Conservation (phyloP, 2,888 invertebrate genomes). For the Lamellibrachia columna region DNA sequence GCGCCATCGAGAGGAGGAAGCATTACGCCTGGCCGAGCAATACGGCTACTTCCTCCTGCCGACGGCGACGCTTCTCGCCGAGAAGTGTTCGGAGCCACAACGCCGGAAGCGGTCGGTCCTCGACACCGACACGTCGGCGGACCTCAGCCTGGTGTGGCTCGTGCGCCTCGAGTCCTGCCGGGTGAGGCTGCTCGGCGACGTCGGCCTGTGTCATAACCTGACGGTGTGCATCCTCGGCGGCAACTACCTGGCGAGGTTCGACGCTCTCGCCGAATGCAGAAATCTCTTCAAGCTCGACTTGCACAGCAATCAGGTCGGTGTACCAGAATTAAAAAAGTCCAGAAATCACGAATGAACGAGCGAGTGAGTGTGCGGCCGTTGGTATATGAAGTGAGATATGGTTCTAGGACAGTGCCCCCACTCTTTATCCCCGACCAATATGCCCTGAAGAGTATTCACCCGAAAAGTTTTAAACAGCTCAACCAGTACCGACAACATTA, state of each 20-base stretch:
- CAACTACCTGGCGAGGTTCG: constrained; percentile 61
- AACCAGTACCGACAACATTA: too few species aligned
- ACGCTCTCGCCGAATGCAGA: constrained; percentile 54
- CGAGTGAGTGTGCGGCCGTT: too few species aligned
- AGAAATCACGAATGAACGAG: too few species aligned
- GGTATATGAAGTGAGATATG: too few species aligned
- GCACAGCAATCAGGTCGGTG: constrained; percentile 57
- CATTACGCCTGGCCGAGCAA: constrained; percentile 55
- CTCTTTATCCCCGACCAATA: too few species aligned
- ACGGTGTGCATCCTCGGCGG: constrained; percentile 57
- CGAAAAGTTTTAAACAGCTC: too few species aligned
- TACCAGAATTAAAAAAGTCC: background rate
- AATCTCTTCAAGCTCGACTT: constrained; percentile 63
- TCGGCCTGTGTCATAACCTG: constrained; percentile 54
- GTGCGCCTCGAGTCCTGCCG: constrained; percentile 52
- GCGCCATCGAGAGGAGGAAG: constrained; percentile 54
- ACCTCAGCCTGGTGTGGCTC: constrained; percentile 48
- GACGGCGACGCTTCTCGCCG: constrained; percentile 48
- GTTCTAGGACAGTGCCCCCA: too few species aligned
- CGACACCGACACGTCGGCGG: constrained; percentile 28
- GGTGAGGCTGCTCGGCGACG: constrained; percentile 57
- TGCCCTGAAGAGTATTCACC: too few species aligned
- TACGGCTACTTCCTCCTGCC: constrained; percentile 55
- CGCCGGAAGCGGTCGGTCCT: background rate
- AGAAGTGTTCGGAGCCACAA: constrained; percentile 40